These are phyloP conservation scores for Bombus picipes DNA, from an alignment of 1,140 invertebrate genomes.

Conservation along the genomic window DNA sequence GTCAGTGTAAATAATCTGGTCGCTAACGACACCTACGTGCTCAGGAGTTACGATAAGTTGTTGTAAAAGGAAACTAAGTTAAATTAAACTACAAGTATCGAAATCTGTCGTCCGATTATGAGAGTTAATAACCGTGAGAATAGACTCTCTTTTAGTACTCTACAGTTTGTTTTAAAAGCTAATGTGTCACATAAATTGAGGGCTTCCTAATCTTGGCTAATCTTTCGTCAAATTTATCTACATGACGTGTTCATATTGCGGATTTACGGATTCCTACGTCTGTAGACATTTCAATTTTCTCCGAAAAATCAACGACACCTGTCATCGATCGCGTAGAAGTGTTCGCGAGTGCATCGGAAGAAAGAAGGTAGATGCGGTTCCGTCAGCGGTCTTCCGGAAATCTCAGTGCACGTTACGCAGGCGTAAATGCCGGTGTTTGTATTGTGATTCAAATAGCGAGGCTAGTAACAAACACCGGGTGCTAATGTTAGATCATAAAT, in stretches of 20 bases:
- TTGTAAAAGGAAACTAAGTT: too few relatives aligned
- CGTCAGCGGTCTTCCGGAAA: slow-evolving; percentile 24
- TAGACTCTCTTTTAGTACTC: too few relatives aligned
- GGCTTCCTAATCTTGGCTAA: not conserved
- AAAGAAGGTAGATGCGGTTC: not conserved
- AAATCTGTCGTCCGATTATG: too few relatives aligned
- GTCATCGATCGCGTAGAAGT: slow-evolving; percentile 43
- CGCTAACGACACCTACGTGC: too few relatives aligned
- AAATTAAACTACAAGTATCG: too few relatives aligned
- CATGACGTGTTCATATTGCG: slow-evolving; percentile 60
- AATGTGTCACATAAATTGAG: not conserved
- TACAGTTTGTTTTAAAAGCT: not conserved
- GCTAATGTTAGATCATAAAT: not conserved
- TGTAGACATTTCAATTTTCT: slow-evolving; percentile 62
- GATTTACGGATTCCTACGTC: slow-evolving; percentile 41
- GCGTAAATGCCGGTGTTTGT: slow-evolving; percentile 61
- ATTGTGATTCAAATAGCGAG: slow-evolving; percentile 73
- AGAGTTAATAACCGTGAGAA: too few relatives aligned
- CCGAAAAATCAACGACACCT: slow-evolving; percentile 60
- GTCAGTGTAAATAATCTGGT: too few relatives aligned
- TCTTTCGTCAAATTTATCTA: slow-evolving; percentile 58
- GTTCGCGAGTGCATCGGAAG: not conserved
- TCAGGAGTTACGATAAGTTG: too few relatives aligned
- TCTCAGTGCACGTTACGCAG: not conserved
- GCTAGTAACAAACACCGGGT: slow-evolving; percentile 15